These are phyloP conservation scores for Actinopyga echinites DNA, from an alignment of 53 echinoderm and acorn worm genomes.

Conservation along the genomic window DNA sequence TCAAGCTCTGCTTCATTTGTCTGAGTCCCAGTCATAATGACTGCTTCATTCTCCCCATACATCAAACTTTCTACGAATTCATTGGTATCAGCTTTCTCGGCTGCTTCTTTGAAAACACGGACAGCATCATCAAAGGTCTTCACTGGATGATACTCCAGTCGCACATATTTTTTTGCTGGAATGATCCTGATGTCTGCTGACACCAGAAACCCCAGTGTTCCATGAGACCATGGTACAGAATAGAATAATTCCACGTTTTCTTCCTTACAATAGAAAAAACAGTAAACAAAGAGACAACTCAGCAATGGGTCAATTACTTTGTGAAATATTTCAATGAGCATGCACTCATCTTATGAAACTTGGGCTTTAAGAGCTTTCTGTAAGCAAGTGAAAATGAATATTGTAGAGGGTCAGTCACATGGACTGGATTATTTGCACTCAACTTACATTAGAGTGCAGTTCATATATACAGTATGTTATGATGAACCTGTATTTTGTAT, in stretches of 20 bases:
- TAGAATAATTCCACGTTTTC: slow-evolving; percentile 85
- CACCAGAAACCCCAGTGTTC: slow-evolving; percentile 83
- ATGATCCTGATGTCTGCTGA: slow-evolving; percentile 82
- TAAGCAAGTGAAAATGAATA: no score
- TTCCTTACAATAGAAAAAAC: no score
- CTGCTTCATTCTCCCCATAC: slow-evolving; percentile 69
- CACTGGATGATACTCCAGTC: slow-evolving; percentile 75
- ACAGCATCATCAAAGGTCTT: slow-evolving; percentile 65
- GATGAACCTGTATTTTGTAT: no score
- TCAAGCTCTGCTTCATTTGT: slow-evolving; percentile 70
- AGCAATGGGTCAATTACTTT: no score
- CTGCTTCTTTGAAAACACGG: slow-evolving; percentile 59
- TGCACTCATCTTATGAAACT: no score
- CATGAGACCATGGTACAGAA: slow-evolving; percentile 88
- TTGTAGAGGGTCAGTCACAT: no score
- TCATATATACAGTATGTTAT: no score
- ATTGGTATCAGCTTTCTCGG: slow-evolving; percentile 38
- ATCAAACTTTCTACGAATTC: slow-evolving; percentile 82
- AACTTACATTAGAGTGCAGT: no score
- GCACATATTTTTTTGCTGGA: slow-evolving; percentile 82
- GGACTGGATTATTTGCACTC: no score
- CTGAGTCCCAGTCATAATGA: slow-evolving; percentile 78
- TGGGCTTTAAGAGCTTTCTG: no score
- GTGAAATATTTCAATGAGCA: no score
- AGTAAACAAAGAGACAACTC: no score